Percentiles rank a stretch among this genome's conserved stretches.
Evolutionary conservation across 2,113 vertebrate species (phyloP).

Genomic region (Eolophus roseicapilla): DNA sequence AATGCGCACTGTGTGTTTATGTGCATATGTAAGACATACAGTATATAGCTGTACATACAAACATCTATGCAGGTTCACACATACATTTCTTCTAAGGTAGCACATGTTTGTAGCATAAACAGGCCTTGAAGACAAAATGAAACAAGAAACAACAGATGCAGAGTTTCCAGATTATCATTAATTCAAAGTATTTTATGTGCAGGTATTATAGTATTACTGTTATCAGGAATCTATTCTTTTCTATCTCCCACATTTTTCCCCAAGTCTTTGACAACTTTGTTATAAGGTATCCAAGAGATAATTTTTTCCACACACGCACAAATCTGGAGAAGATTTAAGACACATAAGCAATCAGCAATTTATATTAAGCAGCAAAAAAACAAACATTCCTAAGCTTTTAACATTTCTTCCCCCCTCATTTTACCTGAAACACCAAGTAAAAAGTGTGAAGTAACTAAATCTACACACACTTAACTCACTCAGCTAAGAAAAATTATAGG

Average conservation of each 20-base stretch:
- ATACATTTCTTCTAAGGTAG: neutral
- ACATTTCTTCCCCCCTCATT: neutral
- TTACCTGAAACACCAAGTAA: slow-evolving; percentile 12
- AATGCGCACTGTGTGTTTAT: neutral
- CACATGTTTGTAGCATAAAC: neutral
- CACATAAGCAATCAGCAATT: slow-evolving; percentile 45
- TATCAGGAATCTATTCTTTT: neutral
- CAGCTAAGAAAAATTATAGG: slow-evolving; percentile 5
- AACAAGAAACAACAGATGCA: neutral
- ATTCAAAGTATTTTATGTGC: neutral
- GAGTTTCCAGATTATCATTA: neutral
- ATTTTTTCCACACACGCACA: no score
- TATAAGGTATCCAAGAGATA: neutral
- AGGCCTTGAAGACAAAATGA: neutral
- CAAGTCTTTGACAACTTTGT: neutral
- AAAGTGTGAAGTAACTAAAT: slow-evolving; percentile 41
- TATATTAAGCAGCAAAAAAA: slow-evolving; percentile 54
- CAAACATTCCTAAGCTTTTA: slow-evolving; percentile 16
- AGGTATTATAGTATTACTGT: neutral
- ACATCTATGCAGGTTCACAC: neutral
- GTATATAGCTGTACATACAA: neutral
- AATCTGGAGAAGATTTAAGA: neutral
- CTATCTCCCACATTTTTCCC: neutral
- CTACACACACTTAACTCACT: slow-evolving; percentile 10
- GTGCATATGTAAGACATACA: fast-evolving